Evolutionary conservation across 2,888 invertebrate genomes (phyloP).

Genomic region (Zonitis immaculata): DNA sequence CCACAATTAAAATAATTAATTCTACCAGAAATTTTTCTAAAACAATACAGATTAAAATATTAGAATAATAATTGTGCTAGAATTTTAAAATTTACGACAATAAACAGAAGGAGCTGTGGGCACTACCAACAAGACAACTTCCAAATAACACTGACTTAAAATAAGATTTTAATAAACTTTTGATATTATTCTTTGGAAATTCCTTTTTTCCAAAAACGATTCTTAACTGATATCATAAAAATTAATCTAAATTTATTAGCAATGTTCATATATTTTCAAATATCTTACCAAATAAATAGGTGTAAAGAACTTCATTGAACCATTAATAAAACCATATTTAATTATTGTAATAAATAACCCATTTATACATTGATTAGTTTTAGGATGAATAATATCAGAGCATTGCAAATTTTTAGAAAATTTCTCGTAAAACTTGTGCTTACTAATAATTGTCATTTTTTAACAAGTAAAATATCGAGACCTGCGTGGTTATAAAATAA

Average conservation of each 20-base stretch:
- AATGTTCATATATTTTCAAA: too few species aligned
- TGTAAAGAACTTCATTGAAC: slow-evolving; percentile 32
- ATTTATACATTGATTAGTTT: too few species aligned
- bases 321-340: slow-evolving; percentile 18
- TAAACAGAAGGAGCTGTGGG: too few species aligned
- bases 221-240: slow-evolving; percentile 49
- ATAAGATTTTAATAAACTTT: slow-evolving; percentile 51
- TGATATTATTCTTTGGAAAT: slow-evolving; percentile 49
- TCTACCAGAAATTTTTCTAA: slow-evolving; percentile 25
- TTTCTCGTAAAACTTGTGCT: too few species aligned
- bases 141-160: slow-evolving; percentile 52
- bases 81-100: slow-evolving; percentile 47
- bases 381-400: too few species aligned
- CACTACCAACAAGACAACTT: slow-evolving; percentile 51
- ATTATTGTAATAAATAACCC: too few species aligned
- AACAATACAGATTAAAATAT: slow-evolving; percentile 5
- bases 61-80: neutral
- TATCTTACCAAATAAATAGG: slow-evolving; percentile 35
- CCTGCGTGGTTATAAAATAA: too few species aligned
- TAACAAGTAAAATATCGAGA: too few species aligned
- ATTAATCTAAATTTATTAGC: slow-evolving; percentile 1
- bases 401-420: too few species aligned
- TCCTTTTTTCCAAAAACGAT: slow-evolving; percentile 54
- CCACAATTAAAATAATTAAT: slow-evolving; percentile 28
- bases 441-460: too few species aligned